These are phyloP conservation scores for Chelmon rostratus DNA, from an alignment of 2,797 vertebrate species.

Conservation along the genomic window DNA sequence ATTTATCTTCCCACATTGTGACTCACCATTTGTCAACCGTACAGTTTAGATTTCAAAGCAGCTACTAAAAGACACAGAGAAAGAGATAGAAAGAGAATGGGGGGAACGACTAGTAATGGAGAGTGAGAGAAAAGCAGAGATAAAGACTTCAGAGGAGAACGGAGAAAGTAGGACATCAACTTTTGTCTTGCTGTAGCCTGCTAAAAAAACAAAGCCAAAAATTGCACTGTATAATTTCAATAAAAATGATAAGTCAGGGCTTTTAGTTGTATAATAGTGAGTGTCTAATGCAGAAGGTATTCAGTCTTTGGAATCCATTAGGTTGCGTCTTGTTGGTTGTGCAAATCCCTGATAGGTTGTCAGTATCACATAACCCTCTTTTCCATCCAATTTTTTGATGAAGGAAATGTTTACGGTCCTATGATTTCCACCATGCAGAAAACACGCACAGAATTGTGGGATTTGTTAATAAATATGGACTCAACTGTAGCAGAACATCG, in stretches of 20 bases:
- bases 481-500: too few relatives aligned
- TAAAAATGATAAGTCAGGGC: conserved; percentile 1
- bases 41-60: conserved; percentile 77
- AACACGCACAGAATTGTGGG: too few relatives aligned
- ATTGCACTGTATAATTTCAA: conserved; percentile 11
- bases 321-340: too few relatives aligned
- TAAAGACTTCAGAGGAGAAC: conserved; percentile 25
- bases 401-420: not conserved
- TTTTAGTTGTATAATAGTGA: not conserved
- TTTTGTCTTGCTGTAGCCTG: conserved; percentile 22
- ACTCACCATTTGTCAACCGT: conserved; percentile 80
- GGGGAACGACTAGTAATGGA: not conserved
- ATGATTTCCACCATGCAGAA: too few relatives aligned
- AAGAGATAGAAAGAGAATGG: conserved; percentile 17
- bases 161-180: conserved; percentile 53
- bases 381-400: conserved; percentile 11
- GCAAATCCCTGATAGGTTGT: not conserved
- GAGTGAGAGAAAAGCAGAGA: conserved; percentile 3
- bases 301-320: conserved; percentile 6
- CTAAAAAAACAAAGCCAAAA: conserved; percentile 29
- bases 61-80: conserved; percentile 52
- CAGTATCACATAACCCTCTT: not conserved
- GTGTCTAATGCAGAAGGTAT: not conserved
- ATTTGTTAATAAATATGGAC: too few relatives aligned
- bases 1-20: conserved; percentile 82